These are phyloP conservation scores for Tetragonisca angustula DNA, from an alignment of 2,888 invertebrate species.

Conservation along the genomic window DNA sequence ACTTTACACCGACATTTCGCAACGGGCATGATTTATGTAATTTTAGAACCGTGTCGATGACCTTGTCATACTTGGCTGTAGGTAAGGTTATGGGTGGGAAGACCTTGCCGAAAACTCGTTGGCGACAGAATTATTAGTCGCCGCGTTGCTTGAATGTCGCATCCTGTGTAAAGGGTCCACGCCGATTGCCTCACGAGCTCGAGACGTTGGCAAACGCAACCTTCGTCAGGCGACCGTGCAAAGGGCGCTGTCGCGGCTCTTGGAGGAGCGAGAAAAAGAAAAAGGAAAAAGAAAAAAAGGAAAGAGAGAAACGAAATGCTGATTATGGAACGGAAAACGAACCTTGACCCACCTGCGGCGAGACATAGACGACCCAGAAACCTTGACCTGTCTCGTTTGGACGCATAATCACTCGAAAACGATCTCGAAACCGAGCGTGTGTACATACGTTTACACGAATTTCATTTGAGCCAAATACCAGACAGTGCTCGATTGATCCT, in stretches of 20 bases:
- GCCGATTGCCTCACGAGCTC: constrained; percentile 29
- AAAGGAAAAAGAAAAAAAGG: no score
- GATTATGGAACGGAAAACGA: constrained; percentile 25
- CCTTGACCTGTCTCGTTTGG: constrained; percentile 48
- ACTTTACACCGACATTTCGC: background rate
- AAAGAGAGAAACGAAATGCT: background rate
- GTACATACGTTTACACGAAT: no score
- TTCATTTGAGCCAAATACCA: no score
- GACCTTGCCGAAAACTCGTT: constrained; percentile 15
- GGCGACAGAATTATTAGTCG: constrained; percentile 24
- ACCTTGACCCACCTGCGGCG: constrained; percentile 55
- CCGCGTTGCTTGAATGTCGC: constrained; percentile 16
- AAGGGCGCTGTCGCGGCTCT: constrained; percentile 32
- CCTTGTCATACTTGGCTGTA: constrained; percentile 24
- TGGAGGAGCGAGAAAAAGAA: background rate
- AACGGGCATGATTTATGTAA: background rate
- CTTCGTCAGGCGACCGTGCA: constrained; percentile 7
- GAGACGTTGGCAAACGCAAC: constrained; percentile 38
- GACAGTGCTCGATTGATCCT: no score
- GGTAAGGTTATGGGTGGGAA: constrained; percentile 37
- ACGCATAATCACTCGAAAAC: constrained; percentile 24
- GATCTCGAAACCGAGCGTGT: background rate
- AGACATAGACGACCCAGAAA: constrained; percentile 14
- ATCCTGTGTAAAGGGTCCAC: constrained; percentile 7
- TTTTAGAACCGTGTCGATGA: constrained; percentile 19